Evolutionary conservation across 2,797 vertebrate species (phyloP), one percentile per base, ranked within the genome.

Genomic region (Thaleichthys pacificus): DNA sequence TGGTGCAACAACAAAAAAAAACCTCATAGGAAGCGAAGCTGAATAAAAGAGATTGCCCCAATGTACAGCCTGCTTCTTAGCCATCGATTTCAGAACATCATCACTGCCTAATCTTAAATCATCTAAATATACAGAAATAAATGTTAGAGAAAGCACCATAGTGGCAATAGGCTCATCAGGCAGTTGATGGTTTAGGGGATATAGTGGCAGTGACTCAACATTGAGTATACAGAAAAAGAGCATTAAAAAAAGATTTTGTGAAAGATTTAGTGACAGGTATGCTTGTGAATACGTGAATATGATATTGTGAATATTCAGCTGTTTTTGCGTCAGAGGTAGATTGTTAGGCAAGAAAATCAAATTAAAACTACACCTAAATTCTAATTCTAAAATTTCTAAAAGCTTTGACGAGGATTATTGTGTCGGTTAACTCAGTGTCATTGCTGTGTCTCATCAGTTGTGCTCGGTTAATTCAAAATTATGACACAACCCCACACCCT

Each of bases 301-400:
- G n/a, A n/a, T n/a, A n/a, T n/a, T n/a, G n/a, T 42, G 42, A 11
- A 42, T 42, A 47, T 47, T 47, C 42, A 47, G 9, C 42, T 12
- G 42, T 47, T 47, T 70, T 30, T 61, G 30, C 69, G 71, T 71
- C 77, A 90, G 92, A 93, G 92, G 92, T 93, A 93, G 91, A 90
- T 91, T 84, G 84, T 90, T 86, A 82, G 77, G 85, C 79, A 76
- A 69, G 74, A 68, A 77, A 76, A 74, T 5, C 75, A 65, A 74
- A 72, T 63, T 77, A 67, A 73, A 81, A 77, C 67, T 75, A 73
- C 61, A 79, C 62, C 69, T 68, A 73, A 7, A 5, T 63, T 74
- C 7, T 77, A n/a, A 56, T 3, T 78, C 71, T 66, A 57, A 61
- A 21, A 69, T 35, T 71, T 56, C 62, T 58, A 63, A 19, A 17